Conservation (phyloP, 37 sponge, comb jelly and placozoan species). For the Petrosia ficiformis region DNA sequence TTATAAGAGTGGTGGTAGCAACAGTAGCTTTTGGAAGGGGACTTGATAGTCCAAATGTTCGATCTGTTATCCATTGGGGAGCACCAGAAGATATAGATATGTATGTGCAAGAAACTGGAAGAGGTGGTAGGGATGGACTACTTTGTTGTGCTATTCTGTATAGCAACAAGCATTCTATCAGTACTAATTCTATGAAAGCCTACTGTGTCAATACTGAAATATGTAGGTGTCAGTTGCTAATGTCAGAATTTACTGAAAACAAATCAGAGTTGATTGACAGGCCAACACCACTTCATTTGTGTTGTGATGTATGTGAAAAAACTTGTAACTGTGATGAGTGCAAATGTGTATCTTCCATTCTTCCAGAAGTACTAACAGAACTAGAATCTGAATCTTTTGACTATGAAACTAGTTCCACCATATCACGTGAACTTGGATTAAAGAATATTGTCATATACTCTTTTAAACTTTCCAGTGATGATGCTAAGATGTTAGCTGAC, state of each 20-base stretch:
- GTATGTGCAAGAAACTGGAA: slow-evolving; percentile 60
- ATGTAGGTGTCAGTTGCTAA: slow-evolving; percentile 22
- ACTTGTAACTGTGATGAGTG: slow-evolving; percentile 5
- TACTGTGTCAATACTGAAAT: slow-evolving; percentile 24
- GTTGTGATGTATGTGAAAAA: slow-evolving; percentile 42
- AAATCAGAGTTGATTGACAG: background rate
- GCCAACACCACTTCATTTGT: background rate
- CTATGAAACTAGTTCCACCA: too few relatives aligned
- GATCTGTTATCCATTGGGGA: slow-evolving; percentile 45
- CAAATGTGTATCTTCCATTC: too few relatives aligned
- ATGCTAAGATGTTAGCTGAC: too few relatives aligned
- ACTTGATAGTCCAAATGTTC: slow-evolving; percentile 39
- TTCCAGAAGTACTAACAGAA: too few relatives aligned
- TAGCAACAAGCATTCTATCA: background rate
- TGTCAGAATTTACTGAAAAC: slow-evolving; percentile 27
- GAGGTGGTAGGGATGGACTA: slow-evolving; percentile 43
- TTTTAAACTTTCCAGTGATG: too few relatives aligned
- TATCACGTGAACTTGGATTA: too few relatives aligned
- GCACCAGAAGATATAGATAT: slow-evolving; percentile 31
- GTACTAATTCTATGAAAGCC: background rate
- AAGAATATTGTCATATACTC: too few relatives aligned
- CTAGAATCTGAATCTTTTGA: too few relatives aligned
- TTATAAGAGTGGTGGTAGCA: slow-evolving; percentile 27
- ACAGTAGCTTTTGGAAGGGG: slow-evolving; percentile 68
- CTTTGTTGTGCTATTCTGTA: slow-evolving; percentile 22